Conservation (phyloP, 2,888 invertebrate genomes). For the Steinernema hermaphroditum region DNA sequence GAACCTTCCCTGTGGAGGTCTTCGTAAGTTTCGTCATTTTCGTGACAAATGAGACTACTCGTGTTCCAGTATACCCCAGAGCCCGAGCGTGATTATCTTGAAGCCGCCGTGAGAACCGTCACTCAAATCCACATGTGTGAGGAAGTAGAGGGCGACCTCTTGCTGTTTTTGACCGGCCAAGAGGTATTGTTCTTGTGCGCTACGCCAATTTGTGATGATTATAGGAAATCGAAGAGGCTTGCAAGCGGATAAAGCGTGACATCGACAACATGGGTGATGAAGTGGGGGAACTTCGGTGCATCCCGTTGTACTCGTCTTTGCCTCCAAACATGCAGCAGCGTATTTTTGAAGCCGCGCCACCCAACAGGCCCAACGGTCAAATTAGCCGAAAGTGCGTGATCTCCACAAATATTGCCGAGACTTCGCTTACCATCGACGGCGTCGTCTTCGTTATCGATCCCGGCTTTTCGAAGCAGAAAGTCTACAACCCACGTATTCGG, state of each 20-base stretch:
- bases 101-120: constrained; percentile 96
- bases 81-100: constrained; percentile 93
- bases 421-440: constrained; percentile 96
- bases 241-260: constrained; percentile 92
- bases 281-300: constrained; percentile 94
- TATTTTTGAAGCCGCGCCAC: constrained; percentile 95
- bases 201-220: too few species aligned
- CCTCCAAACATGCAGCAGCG: constrained; percentile 86
- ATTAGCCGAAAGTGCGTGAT: constrained; percentile 79
- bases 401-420: constrained; percentile 98
- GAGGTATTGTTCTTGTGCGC: too few species aligned
- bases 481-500: constrained; percentile 84
- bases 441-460: constrained; percentile 99
- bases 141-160: constrained; percentile 77
- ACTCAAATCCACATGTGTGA: constrained; percentile 88
- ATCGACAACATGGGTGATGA: constrained; percentile 86
- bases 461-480: constrained; percentile 98
- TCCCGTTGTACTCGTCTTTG: constrained; percentile 94
- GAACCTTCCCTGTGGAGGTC: constrained; percentile 93
- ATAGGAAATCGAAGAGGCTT: constrained; percentile 95
- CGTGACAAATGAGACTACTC: not conserved
- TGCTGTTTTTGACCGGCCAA: constrained; percentile 83
- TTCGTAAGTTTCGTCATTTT: constrained; percentile 71
- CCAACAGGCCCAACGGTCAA: constrained; percentile 83
- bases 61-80: constrained; percentile 83